These are phyloP conservation scores for Megaleporinus macrocephalus DNA, from an alignment of 2,113 vertebrate genomes.

Conservation along the genomic window DNA sequence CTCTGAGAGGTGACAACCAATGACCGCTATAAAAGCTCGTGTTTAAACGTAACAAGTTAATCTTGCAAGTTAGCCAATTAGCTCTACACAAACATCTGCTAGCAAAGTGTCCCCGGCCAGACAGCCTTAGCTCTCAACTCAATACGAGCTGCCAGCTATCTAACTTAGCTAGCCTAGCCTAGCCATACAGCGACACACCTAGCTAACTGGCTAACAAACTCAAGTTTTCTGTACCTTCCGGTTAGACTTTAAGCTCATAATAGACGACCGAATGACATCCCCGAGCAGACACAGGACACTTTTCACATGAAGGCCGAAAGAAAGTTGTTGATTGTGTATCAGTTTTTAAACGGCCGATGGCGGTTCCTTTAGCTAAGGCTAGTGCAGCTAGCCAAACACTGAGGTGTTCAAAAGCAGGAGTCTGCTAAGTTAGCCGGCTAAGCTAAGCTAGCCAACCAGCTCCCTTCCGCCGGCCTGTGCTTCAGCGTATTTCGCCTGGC, in stretches of 20 bases:
- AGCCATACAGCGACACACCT: background rate
- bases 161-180: background rate
- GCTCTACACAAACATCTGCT: background rate
- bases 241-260: background rate
- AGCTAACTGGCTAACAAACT: background rate
- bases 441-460: slow-evolving; percentile 20
- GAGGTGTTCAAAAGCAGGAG: background rate
- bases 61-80: background rate
- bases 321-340: slow-evolving; percentile 10
- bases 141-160: background rate
- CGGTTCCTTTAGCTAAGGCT: slow-evolving; percentile 24
- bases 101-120: background rate
- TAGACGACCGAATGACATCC: background rate
- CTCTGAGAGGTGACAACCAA: background rate
- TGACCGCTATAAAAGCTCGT: background rate
- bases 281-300: background rate
- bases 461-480: slow-evolving; percentile 3
- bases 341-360: background rate
- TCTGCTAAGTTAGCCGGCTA: slow-evolving; percentile 25
- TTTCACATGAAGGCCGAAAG: no score
- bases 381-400: slow-evolving; percentile 28
- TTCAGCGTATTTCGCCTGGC: background rate
- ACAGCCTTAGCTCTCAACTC: slow-evolving; percentile 10
- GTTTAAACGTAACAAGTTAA: background rate
- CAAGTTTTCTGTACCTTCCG: background rate